Evolutionary conservation across 1,140 invertebrate species (phyloP), one percentile per base, ranked within the genome.

Genomic region (fruit fly (Drosophila melanogaster)): DNA sequence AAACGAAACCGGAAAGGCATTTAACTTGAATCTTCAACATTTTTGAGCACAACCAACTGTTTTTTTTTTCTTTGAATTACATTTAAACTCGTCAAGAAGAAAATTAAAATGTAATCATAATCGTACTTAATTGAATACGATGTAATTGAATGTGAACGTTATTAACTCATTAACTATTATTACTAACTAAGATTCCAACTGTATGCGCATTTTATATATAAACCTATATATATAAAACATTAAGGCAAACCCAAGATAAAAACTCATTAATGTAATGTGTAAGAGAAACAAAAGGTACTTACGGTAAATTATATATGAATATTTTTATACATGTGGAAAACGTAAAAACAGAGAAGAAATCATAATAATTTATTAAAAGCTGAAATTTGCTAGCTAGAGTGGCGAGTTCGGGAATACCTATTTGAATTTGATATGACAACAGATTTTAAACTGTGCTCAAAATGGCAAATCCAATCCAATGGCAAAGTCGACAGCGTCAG

Each of bases 251-350:
- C 67, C 44, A 69, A 69, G n/a, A 61, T 64, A 69, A 79, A 69
- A 70, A 85, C 78, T 90, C 71, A 90, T 90, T 90, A 90, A 79
- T 90, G 62, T 90, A 89, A 89, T 89, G 74, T 83, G 74, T 89
- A 89, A 90, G 80, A 57, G 56, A 58, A 79, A 77, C 71, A 56
- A 37, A 65, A 60, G 57, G n/a, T 41, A 80, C 54, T 79, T 79
- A 73, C 86, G 65, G 64, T 67, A 81, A 86, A 89, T 83, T 83
- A 89, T 83, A 77, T 78, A 83, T 60, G 89, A 80, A 80, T 89
- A 89, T 89, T 89, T 89, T 89, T 89, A 90, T 89, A 89, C 80
- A 80, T 72, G 65, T 81, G 73, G 60, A 55, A 65, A 78, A 77
- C 37, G 33, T 22, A 46, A 67, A 67, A 65, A 69, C 58, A 51